Evolutionary conservation across 2,888 invertebrate genomes (phyloP).

Genomic region (Fabriciana adippe): DNA sequence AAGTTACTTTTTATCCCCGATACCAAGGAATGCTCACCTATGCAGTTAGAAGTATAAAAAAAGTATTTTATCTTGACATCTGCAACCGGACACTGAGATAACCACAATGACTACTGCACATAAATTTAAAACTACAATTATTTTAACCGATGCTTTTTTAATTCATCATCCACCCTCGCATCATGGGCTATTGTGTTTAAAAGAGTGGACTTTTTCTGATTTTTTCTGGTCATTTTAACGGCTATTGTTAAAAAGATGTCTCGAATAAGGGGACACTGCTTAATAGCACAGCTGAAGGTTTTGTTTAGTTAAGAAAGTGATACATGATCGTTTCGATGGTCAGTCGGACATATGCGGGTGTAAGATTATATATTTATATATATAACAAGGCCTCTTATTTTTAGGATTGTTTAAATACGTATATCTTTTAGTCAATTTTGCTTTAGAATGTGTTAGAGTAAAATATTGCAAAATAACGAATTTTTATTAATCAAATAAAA

Average conservation of each 20-base stretch:
- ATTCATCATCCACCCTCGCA: slow-evolving; percentile 73
- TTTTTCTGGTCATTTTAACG: slow-evolving; percentile 78
- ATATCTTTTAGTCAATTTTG: too few relatives aligned
- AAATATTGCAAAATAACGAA: too few relatives aligned
- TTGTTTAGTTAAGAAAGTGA: slow-evolving; percentile 35
- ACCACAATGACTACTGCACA: slow-evolving; percentile 76
- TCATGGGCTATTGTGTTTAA: slow-evolving; percentile 67
- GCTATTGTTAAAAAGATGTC: slow-evolving; percentile 75
- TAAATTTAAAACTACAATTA: slow-evolving; percentile 80
- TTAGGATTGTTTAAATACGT: too few relatives aligned
- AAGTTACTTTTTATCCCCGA: too few relatives aligned
- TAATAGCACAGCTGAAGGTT: slow-evolving; percentile 72
- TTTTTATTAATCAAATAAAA: too few relatives aligned
- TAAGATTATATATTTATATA: slow-evolving; percentile 1
- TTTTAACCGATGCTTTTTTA: slow-evolving; percentile 67
- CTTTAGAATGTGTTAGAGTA: too few relatives aligned
- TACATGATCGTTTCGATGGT: slow-evolving; percentile 34
- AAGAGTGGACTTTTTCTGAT: slow-evolving; percentile 55
- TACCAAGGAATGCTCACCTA: neutral
- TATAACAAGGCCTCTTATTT: too few relatives aligned
- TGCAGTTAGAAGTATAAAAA: slow-evolving; percentile 34
- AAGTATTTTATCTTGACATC: slow-evolving; percentile 61
- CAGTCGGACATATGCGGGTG: slow-evolving; percentile 35
- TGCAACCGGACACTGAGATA: slow-evolving; percentile 75
- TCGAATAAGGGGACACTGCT: slow-evolving; percentile 66